phyloP scores from a whole-genome alignment of 1,140 invertebrate species.

The Linepithema humile region DNA sequence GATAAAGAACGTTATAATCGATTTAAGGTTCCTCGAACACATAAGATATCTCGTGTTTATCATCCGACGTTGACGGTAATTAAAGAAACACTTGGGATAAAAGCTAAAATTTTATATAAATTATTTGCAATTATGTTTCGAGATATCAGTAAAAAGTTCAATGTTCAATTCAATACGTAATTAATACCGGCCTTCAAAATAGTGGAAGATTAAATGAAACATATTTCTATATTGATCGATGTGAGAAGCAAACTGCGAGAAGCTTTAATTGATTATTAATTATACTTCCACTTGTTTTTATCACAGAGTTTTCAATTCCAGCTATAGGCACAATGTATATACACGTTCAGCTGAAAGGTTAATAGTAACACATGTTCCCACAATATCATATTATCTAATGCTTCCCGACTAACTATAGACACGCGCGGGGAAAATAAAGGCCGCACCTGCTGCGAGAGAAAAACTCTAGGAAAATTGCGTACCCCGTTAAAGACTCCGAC shows the following conservation, averaged over 20 bases:
- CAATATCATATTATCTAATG: background rate
- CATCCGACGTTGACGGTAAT: background rate
- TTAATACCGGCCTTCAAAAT: background rate
- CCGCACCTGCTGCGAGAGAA: background rate
- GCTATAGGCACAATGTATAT: background rate
- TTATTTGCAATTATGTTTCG: background rate
- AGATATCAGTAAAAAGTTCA: background rate
- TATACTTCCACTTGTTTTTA: background rate
- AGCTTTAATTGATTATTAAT: background rate
- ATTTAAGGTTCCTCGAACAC: slow-evolving; percentile 22
- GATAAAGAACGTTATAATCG: background rate
- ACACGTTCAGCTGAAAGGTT: background rate
- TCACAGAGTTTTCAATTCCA: background rate
- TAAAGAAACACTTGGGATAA: background rate
- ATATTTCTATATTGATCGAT: background rate
- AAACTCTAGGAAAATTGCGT: background rate
- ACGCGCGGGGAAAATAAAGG: background rate
- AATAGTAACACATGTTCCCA: background rate
- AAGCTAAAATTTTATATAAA: background rate
- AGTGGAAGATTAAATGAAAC: background rate
- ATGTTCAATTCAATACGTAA: background rate
- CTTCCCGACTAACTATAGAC: background rate
- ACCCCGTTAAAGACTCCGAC: background rate
- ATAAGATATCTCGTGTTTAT: slow-evolving; percentile 8
- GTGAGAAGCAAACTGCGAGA: background rate